Base-by-base conservation (phyloP, 1,140 invertebrate species). In the Cyclargus thomasi region DNA sequence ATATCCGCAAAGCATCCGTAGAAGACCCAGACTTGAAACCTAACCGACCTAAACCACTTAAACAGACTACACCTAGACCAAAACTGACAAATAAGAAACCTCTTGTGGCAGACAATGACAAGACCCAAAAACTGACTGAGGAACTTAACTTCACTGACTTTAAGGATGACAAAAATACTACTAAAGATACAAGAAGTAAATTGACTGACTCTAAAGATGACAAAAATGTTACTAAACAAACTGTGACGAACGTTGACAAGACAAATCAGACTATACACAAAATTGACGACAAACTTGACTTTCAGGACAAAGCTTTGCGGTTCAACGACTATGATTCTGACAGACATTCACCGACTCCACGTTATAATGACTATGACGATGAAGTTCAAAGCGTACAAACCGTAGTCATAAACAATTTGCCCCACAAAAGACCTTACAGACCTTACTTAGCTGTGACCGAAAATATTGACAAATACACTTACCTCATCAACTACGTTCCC, bases 261-360 rank as follows among this genome's bases (percentile, higher is more conserved):
- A 71, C 72, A 20, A 80, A 79, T 65, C 59, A 64, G 53, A 83
- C 81, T 62, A 69, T 81, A 69, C 79, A 81, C 65, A 81, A 77
- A 21, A 88, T 90, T 74, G 83, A 92, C 69, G 91, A 92, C 67
- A 92, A 92, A 90, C 78, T 92, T 35, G 91, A 92, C 81, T 92
- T 92, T 83, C 90, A 80, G 75, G 86, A 85, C 66, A 91, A 87
- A 78, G 88, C 74, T 63, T 75, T 81, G 86, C 79, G 82, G 59
- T 86, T 79, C 55, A 80, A 77, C 35, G 79, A 88, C 72, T 70
- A 76, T 70, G 73, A 82, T 68, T 68, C 69, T 17, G 74, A 85
- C 59, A 73, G 80, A 78, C 74, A 77, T 47, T 78, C 78, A 66
- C 67, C 75, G 29, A 76, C 75, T 53, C 73, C 72, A 71, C 78